A percentile compares a stretch with the other conserved stretches of the same genome.
Evolutionary conservation across 2,797 vertebrate genomes (phyloP).

Genomic region (Lepus townsendii): DNA sequence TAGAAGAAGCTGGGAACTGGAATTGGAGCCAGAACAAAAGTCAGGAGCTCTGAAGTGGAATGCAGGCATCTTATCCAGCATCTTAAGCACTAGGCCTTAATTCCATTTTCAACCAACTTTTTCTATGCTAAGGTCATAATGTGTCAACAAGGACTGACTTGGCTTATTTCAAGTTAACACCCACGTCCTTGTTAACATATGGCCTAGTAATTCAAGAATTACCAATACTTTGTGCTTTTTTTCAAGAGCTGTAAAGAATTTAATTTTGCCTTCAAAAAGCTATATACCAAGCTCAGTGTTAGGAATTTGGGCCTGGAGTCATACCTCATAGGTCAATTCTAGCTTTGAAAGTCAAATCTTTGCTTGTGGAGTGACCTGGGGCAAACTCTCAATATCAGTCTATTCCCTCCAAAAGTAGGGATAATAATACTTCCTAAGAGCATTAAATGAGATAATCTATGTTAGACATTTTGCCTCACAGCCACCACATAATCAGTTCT

Average conservation of each 20-base stretch:
- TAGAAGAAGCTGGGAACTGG: too few relatives aligned
- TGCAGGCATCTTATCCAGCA: too few relatives aligned
- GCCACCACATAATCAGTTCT: neutral
- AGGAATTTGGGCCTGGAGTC: neutral
- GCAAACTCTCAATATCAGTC: neutral
- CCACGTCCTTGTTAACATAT: accelerated
- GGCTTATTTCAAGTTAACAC: too few relatives aligned
- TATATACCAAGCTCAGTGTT: neutral
- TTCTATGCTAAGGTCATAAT: accelerated
- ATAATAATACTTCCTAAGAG: neutral
- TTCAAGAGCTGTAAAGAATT: neutral
- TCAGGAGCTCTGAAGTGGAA: too few relatives aligned
- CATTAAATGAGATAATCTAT: neutral
- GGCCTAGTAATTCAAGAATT: neutral
- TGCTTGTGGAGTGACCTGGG: neutral
- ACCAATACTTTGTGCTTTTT: neutral
- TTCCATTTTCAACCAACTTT: too few relatives aligned
- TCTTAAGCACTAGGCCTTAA: too few relatives aligned
- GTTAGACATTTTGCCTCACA: neutral
- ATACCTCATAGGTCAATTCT: neutral
- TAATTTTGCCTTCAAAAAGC: neutral
- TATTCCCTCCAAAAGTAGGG: neutral
- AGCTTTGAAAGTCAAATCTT: neutral
- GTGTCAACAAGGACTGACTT: neutral
- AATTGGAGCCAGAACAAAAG: too few relatives aligned